These are phyloP conservation scores for Hyppa rectilinea DNA, from an alignment of 2,888 invertebrate species.

Conservation along the genomic window DNA sequence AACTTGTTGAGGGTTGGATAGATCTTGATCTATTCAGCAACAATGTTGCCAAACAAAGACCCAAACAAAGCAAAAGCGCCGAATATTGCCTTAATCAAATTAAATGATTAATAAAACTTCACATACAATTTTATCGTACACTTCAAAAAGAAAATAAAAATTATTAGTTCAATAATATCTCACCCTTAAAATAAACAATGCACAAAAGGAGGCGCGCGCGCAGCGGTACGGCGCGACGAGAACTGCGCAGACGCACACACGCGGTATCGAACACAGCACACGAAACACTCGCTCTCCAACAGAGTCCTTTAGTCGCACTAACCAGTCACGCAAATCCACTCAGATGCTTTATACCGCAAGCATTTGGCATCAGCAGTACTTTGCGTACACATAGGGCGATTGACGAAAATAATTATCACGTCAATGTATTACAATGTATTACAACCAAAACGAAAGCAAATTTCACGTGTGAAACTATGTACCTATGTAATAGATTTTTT, in stretches of 20 bases:
- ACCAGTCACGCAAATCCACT: constrained; percentile 47
- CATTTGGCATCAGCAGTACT: constrained; percentile 48
- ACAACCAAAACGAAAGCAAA: constrained; percentile 46
- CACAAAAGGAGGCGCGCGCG: constrained; percentile 59
- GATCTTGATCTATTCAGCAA: constrained; percentile 19
- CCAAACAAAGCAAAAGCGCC: neutral
- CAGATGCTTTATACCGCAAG: constrained; percentile 48
- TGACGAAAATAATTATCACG: constrained; percentile 55
- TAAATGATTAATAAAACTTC: constrained; percentile 7
- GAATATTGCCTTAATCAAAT: neutral
- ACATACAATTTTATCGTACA: neutral
- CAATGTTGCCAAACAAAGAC: constrained; percentile 19
- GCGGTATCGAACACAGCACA: constrained; percentile 22
- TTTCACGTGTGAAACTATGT: constrained; percentile 38
- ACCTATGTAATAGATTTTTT: constrained; percentile 10
- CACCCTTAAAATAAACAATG: constrained; percentile 53
- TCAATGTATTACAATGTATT: constrained; percentile 57
- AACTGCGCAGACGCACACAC: constrained; percentile 59
- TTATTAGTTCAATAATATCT: constrained; percentile 45
- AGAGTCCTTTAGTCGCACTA: constrained; percentile 58
- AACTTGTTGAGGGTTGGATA: no score
- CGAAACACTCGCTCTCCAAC: constrained; percentile 40
- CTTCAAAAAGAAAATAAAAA: neutral
- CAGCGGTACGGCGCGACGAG: constrained; percentile 51
- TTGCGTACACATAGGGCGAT: constrained; percentile 56